Conservation (phyloP, 2,888 invertebrate species). For the Nomada flava region DNA sequence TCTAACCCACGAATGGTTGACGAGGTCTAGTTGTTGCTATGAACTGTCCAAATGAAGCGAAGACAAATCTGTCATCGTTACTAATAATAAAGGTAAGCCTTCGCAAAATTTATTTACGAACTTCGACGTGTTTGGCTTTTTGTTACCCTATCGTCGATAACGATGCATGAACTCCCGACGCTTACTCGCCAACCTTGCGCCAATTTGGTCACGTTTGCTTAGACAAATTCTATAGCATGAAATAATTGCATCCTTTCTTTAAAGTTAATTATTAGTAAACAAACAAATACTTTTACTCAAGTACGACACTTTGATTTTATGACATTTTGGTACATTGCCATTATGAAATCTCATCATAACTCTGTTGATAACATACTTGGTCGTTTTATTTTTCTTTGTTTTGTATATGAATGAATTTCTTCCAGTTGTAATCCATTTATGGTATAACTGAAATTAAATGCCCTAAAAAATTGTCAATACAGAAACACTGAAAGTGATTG, state of each 20-base stretch:
- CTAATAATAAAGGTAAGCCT: slow-evolving; percentile 70
- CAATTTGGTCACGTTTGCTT: slow-evolving; percentile 56
- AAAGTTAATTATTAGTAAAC: slow-evolving; percentile 10
- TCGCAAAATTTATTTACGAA: slow-evolving; percentile 22
- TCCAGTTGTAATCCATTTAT: neutral
- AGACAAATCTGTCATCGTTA: slow-evolving; percentile 65
- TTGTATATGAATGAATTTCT: neutral
- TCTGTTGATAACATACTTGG: slow-evolving; percentile 33
- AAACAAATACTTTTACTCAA: neutral
- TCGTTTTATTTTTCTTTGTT: neutral
- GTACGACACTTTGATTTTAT: neutral
- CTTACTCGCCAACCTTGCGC: slow-evolving; percentile 51
- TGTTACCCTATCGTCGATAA: slow-evolving; percentile 42
- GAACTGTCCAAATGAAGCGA: slow-evolving; percentile 72
- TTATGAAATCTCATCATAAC: slow-evolving; percentile 13
- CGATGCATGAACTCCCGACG: slow-evolving; percentile 51
- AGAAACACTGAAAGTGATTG: neutral
- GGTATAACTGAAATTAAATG: too few species aligned
- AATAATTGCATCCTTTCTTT: slow-evolving; percentile 5
- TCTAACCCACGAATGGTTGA: slow-evolving; percentile 75
- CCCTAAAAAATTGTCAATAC: neutral
- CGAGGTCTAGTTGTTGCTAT: slow-evolving; percentile 72
- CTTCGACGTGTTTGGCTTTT: slow-evolving; percentile 19
- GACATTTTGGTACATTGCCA: slow-evolving; percentile 30
- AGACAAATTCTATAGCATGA: slow-evolving; percentile 25